These are phyloP conservation scores for Drosophila fungiperda DNA, from an alignment of 2,888 invertebrate species.

Conservation along the genomic window DNA sequence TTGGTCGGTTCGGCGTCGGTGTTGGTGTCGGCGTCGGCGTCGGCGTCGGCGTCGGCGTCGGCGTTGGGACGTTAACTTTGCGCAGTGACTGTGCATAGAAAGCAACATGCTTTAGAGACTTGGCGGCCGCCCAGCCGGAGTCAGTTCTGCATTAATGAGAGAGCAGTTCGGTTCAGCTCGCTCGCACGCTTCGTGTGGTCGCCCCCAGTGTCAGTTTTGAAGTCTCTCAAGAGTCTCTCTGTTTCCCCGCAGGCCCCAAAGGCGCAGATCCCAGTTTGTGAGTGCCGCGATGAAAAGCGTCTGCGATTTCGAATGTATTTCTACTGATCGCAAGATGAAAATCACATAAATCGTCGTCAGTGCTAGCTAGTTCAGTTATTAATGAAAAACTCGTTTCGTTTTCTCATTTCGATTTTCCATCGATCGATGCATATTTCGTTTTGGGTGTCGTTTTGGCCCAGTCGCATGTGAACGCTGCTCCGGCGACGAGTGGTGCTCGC, in stretches of 20 bases:
- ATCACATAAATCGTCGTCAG: conserved; percentile 44
- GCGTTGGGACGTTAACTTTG: conserved; percentile 57
- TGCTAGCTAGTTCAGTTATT: conserved; percentile 31
- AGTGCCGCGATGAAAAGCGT: conserved; percentile 33
- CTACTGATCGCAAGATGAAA: conserved; percentile 54
- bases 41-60: conserved; percentile 33
- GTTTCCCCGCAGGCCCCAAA: not conserved
- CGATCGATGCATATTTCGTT: conserved; percentile 46
- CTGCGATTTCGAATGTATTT: conserved; percentile 10
- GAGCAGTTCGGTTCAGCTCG: conserved; percentile 78
- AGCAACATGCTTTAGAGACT: conserved; percentile 73
- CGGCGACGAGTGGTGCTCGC: conserved; percentile 49
- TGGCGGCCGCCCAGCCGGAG: conserved; percentile 57
- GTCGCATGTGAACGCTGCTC: conserved; percentile 67
- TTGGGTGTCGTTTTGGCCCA: conserved; percentile 39
- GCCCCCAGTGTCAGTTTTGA: conserved; percentile 47
- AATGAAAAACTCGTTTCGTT: conserved; percentile 70
- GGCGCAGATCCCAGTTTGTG: conserved; percentile 1
- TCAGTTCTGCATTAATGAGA: conserved; percentile 85
- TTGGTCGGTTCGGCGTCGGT: conserved; percentile 21
- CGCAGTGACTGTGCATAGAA: conserved; percentile 70
- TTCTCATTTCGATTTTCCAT: conserved; percentile 57
- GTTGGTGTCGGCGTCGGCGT: conserved; percentile 22
- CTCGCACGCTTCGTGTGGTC: conserved; percentile 75
- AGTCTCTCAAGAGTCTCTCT: conserved; percentile 5